A percentile compares a stretch with the other conserved stretches of the same genome.
Conservation (phyloP, 2,113 vertebrate species). For the Ginglymostoma cirratum region DNA sequence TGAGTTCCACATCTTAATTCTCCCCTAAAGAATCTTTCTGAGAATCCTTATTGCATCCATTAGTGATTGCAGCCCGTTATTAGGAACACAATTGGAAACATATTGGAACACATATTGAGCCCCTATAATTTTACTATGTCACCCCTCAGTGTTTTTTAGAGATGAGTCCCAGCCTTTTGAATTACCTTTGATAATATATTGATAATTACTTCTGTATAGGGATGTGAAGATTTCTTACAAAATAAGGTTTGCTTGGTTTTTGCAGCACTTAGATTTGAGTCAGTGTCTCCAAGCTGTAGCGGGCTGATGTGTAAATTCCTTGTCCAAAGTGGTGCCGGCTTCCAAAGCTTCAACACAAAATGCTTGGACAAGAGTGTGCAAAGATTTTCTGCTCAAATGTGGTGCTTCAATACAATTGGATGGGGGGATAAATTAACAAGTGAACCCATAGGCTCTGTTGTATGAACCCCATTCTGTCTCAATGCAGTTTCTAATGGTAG, state of each 20-base stretch:
- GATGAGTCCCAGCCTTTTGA: not conserved
- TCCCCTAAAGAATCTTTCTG: not conserved
- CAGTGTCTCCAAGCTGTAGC: not conserved
- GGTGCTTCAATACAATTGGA: not conserved
- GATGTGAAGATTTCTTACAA: not conserved
- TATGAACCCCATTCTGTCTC: not conserved
- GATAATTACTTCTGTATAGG: not conserved
- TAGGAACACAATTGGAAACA: not conserved
- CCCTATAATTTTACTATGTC: not conserved
- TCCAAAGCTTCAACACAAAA: not conserved
- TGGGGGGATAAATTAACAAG: not conserved
- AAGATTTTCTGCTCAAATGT: not conserved
- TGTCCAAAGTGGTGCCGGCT: not conserved
- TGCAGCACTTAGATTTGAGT: too few species aligned
- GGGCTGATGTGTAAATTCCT: not conserved
- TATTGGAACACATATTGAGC: not conserved
- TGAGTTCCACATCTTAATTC: not conserved
- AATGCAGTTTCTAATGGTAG: not conserved
- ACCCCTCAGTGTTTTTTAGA: not conserved
- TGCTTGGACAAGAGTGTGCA: not conserved
- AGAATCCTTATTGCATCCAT: not conserved
- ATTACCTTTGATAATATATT: not conserved
- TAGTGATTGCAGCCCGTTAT: not conserved
- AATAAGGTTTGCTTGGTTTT: not conserved
- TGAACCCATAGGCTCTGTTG: not conserved